These are phyloP conservation scores for Carcharodon carcharias DNA, from an alignment of 2,797 vertebrate genomes.

Conservation along the genomic window DNA sequence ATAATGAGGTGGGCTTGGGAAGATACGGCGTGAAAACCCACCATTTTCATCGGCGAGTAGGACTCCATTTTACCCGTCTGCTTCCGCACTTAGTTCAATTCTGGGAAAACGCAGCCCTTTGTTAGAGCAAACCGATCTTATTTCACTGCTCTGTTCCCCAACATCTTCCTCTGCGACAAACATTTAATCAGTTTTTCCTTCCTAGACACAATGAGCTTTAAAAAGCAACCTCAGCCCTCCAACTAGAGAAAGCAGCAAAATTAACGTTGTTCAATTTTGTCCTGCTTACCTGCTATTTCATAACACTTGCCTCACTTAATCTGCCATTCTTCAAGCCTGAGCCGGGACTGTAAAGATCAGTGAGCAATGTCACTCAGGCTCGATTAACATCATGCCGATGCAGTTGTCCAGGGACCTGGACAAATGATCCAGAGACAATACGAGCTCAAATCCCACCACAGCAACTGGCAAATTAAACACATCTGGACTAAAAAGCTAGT, in stretches of 20 bases:
- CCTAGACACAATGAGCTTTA: neutral
- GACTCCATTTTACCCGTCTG: no score
- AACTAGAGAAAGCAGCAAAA: neutral
- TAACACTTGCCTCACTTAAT: neutral
- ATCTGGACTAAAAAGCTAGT: neutral
- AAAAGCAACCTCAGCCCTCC: neutral
- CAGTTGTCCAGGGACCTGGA: neutral
- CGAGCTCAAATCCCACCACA: neutral
- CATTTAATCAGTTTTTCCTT: neutral
- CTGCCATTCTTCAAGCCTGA: neutral
- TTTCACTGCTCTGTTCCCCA: neutral
- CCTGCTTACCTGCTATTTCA: neutral
- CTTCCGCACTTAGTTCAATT: no score
- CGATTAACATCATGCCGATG: no score
- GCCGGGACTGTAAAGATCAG: neutral
- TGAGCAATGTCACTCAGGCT: neutral
- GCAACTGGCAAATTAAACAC: neutral
- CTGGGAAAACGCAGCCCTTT: neutral
- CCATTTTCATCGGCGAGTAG: no score
- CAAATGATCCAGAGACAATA: neutral
- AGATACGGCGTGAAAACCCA: no score
- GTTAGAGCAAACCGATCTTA: neutral
- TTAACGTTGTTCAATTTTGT: neutral
- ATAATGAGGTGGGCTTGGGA: no score
- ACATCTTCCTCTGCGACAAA: neutral